Evolutionary conservation across 2,797 vertebrate genomes (phyloP).

Genomic region (Silurus lanzhouensis): DNA sequence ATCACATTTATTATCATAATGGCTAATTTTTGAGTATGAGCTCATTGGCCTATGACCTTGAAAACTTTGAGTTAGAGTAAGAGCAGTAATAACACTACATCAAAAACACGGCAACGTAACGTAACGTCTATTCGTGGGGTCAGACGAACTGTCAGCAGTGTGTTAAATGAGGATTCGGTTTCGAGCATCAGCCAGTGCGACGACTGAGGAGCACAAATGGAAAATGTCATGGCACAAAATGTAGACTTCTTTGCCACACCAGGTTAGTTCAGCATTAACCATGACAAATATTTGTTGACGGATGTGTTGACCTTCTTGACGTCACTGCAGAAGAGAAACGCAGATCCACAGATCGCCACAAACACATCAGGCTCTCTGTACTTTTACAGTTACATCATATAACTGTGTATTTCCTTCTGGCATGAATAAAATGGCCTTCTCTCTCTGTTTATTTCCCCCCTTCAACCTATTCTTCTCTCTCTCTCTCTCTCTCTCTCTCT

Average conservation of each 20-base stretch:
- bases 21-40: conserved; percentile 56
- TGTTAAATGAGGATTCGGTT: neutral
- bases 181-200: neutral
- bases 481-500: no score
- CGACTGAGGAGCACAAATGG: neutral
- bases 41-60: conserved; percentile 59
- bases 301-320: neutral
- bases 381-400: neutral
- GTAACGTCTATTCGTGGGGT: conserved; percentile 13
- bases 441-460: no score
- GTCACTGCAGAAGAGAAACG: neutral
- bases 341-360: neutral
- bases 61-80: conserved; percentile 47
- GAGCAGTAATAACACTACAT: conserved; percentile 51
- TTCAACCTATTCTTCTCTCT: no score
- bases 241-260: neutral
- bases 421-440: no score
- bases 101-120: conserved; percentile 41
- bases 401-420: neutral
- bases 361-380: neutral
- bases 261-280: neutral
- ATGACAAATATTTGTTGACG: neutral
- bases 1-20: conserved; percentile 60
- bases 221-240: neutral
- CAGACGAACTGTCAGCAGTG: neutral